Base-by-base conservation (phyloP, 2,888 invertebrate genomes). In the Cantharis rufa region DNA sequence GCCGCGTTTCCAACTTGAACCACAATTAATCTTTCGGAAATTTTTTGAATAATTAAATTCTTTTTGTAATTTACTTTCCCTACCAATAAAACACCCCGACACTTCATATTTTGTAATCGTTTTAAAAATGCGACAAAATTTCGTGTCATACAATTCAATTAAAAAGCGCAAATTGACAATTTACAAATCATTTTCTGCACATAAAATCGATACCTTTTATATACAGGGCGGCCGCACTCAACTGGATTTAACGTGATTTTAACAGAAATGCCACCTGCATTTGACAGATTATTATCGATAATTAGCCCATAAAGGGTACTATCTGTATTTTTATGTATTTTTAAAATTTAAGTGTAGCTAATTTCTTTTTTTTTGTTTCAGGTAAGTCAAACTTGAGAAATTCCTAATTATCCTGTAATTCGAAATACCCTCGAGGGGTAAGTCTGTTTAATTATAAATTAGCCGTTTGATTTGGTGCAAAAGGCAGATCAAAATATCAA, bases 11-110 rank as follows among this genome's bases (percentile, higher is more conserved):
- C 28, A 69, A 69, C 69, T 32, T 69, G 48, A 72, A 73, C 62
- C 69, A 69, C 73, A 73, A 73, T 73, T 73, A 73, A 69, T 73
- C 69, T 73, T 62, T 48, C 62, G 69, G 62, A 73, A 69, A 73
- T 73, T 73, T 73, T 73, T 62, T 62, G 16, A 27, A 73, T 73
- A 73, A 73, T 73, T 73, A 73, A 73, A 73, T 69, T 73, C 69
- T 69, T 69, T 68, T 73, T 69, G 69, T 73, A 73, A 73, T 73
- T 73, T 68, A 64, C 72, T 72, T 68, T 72, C 72, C 71, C 28
- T 69, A n/a, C 69, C 62, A 69, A 73, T 69, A 73, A 73, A 73
- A 73, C 62, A 69, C 73, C 62, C 69, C 69, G 73, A 73, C 69
- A 73, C 28, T 69, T 73, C 69, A 73, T 69, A 73, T 73, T 69